Conservation (phyloP, 2,113 vertebrate genomes). For the Brachypodius melanocephalos region DNA sequence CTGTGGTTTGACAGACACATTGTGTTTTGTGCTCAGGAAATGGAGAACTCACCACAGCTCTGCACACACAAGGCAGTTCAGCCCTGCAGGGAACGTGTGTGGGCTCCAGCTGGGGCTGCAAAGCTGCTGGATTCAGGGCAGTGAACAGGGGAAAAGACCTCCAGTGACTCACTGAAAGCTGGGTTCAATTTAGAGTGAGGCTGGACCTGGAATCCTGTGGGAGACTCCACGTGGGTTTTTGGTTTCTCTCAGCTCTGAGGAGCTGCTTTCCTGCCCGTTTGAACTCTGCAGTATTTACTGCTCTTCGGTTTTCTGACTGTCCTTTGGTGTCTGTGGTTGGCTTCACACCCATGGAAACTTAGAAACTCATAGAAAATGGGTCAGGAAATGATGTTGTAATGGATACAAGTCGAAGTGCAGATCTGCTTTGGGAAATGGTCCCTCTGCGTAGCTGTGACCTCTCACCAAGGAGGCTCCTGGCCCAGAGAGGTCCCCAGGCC, state of each 20-base stretch:
- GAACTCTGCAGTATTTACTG: neutral
- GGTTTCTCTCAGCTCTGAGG: neutral
- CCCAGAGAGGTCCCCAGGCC: neutral
- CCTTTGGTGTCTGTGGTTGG: neutral
- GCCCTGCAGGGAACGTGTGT: neutral
- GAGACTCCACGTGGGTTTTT: neutral
- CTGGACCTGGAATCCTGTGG: neutral
- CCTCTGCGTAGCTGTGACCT: neutral
- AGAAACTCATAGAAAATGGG: neutral
- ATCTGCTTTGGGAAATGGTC: neutral
- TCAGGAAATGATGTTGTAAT: neutral
- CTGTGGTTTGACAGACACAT: neutral
- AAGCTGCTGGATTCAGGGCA: neutral
- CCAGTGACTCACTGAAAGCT: neutral
- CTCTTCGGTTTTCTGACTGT: neutral
- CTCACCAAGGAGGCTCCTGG: neutral
- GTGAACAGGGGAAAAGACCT: neutral
- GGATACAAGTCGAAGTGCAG: neutral
- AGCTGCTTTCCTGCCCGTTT: neutral
- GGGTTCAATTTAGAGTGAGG: neutral
- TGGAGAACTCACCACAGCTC: neutral
- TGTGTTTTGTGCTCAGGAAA: neutral
- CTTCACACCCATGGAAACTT: neutral
- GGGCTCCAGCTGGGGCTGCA: neutral
- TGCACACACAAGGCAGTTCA: neutral